These are phyloP conservation scores for Sycophaga agraensis DNA, from an alignment of 1,140 invertebrate species.

Conservation along the genomic window DNA sequence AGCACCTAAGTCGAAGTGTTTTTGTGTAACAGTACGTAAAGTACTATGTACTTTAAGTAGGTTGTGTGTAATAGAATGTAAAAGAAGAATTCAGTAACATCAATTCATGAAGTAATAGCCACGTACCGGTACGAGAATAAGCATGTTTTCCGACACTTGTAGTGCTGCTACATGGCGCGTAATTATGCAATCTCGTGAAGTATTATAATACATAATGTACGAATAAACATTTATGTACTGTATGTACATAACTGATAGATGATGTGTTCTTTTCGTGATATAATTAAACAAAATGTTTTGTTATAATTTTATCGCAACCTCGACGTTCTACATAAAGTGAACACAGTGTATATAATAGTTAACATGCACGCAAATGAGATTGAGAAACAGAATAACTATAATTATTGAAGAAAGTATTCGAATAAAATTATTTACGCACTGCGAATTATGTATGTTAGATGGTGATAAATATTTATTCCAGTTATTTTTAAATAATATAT, in stretches of 20 bases:
- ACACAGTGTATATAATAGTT: not conserved
- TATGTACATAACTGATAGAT: not conserved
- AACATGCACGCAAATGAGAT: not conserved
- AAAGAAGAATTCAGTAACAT: not conserved
- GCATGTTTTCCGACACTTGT: too few relatives aligned
- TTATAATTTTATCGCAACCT: not conserved
- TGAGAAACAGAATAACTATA: conserved; percentile 3
- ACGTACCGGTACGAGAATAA: too few relatives aligned
- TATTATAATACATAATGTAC: not conserved
- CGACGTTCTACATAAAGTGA: not conserved
- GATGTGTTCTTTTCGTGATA: conserved; percentile 12
- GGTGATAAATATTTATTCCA: conserved; percentile 25
- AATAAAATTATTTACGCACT: conserved; percentile 9
- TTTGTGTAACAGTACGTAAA: not conserved
- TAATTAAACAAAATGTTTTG: conserved; percentile 2
- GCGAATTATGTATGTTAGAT: conserved; percentile 20
- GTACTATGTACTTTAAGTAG: not conserved
- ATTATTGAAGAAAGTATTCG: conserved; percentile 4
- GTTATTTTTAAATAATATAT: conserved; percentile 24
- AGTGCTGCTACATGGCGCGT: too few relatives aligned
- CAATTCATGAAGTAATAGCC: not conserved
- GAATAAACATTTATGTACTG: not conserved
- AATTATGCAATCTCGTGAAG: not conserved
- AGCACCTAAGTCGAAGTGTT: not conserved
- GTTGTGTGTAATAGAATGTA: conserved; percentile 5